Percentiles rank a stretch among this genome's conserved stretches.
These are phyloP conservation scores for Cephus nigrinus DNA, from an alignment of 2,888 invertebrate genomes.

Conservation along the genomic window DNA sequence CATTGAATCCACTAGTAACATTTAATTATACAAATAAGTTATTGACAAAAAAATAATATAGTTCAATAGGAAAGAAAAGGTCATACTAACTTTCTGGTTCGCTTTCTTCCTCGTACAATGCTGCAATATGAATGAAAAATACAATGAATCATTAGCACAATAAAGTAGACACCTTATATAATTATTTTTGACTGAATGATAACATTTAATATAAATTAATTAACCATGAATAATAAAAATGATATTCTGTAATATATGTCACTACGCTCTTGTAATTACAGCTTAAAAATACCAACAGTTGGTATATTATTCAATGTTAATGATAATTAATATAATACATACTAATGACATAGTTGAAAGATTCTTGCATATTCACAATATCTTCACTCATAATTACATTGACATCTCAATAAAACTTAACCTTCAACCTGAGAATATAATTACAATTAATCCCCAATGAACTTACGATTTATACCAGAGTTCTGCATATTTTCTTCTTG, in stretches of 20 bases:
- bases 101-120: slow-evolving; percentile 89
- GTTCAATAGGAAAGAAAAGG: slow-evolving; percentile 5
- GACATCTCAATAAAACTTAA: background rate
- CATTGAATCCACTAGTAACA: slow-evolving; percentile 79
- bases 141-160: background rate
- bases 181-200: background rate
- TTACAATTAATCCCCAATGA: background rate
- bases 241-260: background rate
- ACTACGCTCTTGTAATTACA: background rate
- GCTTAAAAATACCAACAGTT: background rate
- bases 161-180: background rate
- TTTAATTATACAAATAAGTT: background rate
- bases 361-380: background rate
- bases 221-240: background rate
- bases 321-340: background rate
- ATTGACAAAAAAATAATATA: slow-evolving; percentile 9
- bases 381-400: background rate
- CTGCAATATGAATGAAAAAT: slow-evolving; percentile 67
- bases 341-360: background rate
- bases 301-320: no score
- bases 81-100: slow-evolving; percentile 78
- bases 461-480: slow-evolving; percentile 54
- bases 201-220: background rate
- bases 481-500: slow-evolving; percentile 46
- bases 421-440: background rate